These are phyloP conservation scores for Artemia sinica DNA, from an alignment of 2,888 invertebrate genomes.

Conservation along the genomic window DNA sequence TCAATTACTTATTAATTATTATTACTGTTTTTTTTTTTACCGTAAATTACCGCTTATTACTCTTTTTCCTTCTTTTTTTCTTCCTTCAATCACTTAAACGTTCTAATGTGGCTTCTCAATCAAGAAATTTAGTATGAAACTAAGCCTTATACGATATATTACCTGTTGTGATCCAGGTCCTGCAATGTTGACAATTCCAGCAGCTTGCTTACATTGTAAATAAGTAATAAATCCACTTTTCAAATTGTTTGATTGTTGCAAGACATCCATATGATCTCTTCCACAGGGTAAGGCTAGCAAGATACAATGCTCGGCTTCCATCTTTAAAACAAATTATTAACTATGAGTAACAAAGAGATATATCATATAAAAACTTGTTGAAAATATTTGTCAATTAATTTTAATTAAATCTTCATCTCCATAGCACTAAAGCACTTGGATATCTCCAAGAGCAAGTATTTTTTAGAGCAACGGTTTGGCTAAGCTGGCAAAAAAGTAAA, in stretches of 20 bases:
- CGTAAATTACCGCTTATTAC: too few relatives aligned
- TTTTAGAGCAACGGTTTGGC: too few relatives aligned
- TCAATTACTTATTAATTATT: too few relatives aligned
- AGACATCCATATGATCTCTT: constrained; percentile 76
- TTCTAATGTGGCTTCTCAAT: background rate
- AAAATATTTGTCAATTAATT: too few relatives aligned
- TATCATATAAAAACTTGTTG: too few relatives aligned
- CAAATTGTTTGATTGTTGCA: constrained; percentile 77
- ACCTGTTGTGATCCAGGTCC: constrained; percentile 72
- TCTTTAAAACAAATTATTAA: constrained; percentile 38
- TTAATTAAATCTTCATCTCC: too few relatives aligned
- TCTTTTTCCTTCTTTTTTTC: too few relatives aligned
- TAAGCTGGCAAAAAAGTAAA: too few relatives aligned
- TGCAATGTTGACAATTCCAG: constrained; percentile 85
- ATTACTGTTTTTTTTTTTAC: too few relatives aligned
- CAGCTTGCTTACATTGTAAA: constrained; percentile 88
- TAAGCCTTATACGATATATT: constrained; percentile 28
- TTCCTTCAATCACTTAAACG: background rate
- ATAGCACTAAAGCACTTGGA: too few relatives aligned
- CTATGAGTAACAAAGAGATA: too few relatives aligned
- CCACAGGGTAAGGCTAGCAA: constrained; percentile 88
- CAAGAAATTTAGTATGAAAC: constrained; percentile 3
- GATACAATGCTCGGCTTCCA: constrained; percentile 89
- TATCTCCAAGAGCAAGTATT: too few relatives aligned
- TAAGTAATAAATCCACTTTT: constrained; percentile 87